Evolutionary conservation across 30 jellyfish, hydroid and myxozoan species (phyloP).

Genomic region (Aurelia sp.): DNA sequence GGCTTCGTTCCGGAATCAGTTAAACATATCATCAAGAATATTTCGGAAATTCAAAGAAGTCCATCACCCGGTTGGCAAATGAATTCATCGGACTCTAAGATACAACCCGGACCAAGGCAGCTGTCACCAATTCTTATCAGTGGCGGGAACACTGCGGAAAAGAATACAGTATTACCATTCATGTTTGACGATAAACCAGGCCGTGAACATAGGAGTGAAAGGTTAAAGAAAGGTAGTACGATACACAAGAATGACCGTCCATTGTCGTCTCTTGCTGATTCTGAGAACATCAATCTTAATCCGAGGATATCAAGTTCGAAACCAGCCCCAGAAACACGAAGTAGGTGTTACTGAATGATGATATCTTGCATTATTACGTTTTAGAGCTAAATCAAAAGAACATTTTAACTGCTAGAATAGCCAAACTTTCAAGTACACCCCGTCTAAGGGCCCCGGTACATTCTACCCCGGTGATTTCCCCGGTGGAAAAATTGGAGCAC

Average conservation of each 20-base stretch:
- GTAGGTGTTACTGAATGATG: not conserved
- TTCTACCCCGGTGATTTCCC: too few relatives aligned
- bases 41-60: not conserved
- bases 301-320: slow-evolving; percentile 57
- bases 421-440: too few relatives aligned
- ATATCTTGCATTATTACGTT: too few relatives aligned
- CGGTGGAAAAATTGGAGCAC: too few relatives aligned
- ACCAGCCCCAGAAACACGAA: slow-evolving; percentile 54
- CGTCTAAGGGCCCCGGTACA: too few relatives aligned
- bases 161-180: slow-evolving; percentile 36
- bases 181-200: slow-evolving; percentile 34
- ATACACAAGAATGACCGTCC: not conserved
- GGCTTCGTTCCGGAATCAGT: slow-evolving; percentile 7
- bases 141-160: not conserved
- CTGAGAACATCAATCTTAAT: slow-evolving; percentile 8
- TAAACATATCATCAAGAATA: not conserved
- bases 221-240: slow-evolving; percentile 1
- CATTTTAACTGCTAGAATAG: too few relatives aligned
- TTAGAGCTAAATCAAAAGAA: too few relatives aligned
- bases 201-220: not conserved
- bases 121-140: not conserved
- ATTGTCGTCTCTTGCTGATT: slow-evolving; percentile 4
- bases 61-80: not conserved
- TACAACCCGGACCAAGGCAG: not conserved
- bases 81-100: not conserved